Percentiles rank a stretch among this genome's conserved stretches.
phyloP scores from a whole-genome alignment of 35 echinoderm and acorn worm genomes.

The Diadema setosum region DNA sequence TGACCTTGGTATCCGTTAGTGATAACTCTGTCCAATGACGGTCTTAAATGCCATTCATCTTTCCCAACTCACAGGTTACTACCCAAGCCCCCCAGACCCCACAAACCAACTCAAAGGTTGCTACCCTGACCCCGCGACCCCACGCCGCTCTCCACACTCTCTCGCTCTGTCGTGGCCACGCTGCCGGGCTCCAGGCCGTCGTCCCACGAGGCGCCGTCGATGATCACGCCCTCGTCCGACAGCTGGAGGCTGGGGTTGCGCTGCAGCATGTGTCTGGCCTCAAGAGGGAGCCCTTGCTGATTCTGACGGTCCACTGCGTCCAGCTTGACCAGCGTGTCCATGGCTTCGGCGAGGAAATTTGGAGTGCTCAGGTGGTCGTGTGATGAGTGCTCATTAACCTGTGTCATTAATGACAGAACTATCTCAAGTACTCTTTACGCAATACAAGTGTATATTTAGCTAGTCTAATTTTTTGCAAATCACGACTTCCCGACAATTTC shows the following conservation, averaged over 20 bases:
- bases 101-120: no score
- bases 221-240: slow-evolving; percentile 55
- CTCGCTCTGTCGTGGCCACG: slow-evolving; percentile 53
- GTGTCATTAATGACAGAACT: not conserved
- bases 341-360: not conserved
- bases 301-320: not conserved
- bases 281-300: not conserved
- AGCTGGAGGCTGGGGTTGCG: slow-evolving; percentile 19
- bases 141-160: slow-evolving; percentile 61
- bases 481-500: no score
- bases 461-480: no score
- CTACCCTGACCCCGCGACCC: slow-evolving; percentile 21
- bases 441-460: no score
- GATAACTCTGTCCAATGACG: no score
- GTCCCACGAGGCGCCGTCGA: slow-evolving; percentile 62
- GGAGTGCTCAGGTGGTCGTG: slow-evolving; percentile 1
- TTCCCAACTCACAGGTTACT: no score
- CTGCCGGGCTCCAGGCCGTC: slow-evolving; percentile 30
- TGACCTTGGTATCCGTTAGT: no score
- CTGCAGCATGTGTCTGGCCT: not conserved
- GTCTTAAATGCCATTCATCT: no score
- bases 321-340: slow-evolving; percentile 18
- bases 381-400: not conserved
- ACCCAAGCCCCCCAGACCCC: no score
- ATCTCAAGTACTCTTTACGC: no score